phyloP scores from a whole-genome alignment of 2,113 vertebrate genomes.

The Prolemur simus region DNA sequence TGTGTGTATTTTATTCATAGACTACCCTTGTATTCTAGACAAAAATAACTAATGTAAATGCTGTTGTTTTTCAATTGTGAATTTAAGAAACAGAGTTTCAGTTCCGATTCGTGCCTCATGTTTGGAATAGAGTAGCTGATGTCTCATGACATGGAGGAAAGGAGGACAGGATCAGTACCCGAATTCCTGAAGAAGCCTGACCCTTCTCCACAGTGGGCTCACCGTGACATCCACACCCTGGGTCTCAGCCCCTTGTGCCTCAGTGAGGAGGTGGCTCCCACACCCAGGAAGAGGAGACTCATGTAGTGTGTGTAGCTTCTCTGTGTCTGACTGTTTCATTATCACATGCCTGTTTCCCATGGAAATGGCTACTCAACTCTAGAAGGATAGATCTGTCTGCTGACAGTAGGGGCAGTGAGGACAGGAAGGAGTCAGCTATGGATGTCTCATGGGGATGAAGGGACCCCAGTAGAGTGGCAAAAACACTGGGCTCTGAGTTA shows the following conservation, averaged over 20 bases:
- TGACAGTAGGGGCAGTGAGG: neutral
- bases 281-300: neutral
- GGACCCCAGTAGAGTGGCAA: neutral
- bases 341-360: neutral
- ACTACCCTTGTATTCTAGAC: conserved; percentile 66
- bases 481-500: neutral
- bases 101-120: conserved; percentile 62
- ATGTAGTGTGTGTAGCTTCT: neutral
- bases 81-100: conserved; percentile 66
- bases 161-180: neutral
- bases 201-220: neutral
- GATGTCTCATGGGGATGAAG: neutral
- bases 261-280: neutral
- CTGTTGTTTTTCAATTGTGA: conserved; percentile 70
- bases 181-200: conserved; percentile 2
- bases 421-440: neutral
- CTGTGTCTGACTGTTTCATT: neutral
- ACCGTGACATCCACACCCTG: neutral
- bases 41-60: conserved; percentile 73
- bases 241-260: neutral
- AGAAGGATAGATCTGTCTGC: neutral
- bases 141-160: conserved; percentile 33
- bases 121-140: conserved; percentile 65
- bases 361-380: neutral
- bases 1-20: conserved; percentile 75